These are phyloP conservation scores for Apamea monoglypha DNA, from an alignment of 2,888 invertebrate species.

Conservation along the genomic window DNA sequence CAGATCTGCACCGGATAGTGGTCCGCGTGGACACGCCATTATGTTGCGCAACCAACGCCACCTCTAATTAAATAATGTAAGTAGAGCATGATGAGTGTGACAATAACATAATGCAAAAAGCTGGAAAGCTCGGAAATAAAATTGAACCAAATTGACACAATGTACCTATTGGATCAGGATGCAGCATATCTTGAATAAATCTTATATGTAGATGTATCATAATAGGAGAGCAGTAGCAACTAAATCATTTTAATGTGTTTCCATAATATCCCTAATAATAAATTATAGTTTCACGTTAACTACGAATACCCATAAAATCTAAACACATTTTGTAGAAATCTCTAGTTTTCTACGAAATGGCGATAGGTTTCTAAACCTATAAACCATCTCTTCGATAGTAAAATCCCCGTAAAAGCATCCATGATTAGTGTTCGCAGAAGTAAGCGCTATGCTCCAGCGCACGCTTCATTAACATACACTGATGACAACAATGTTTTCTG, in stretches of 20 bases:
- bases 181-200: slow-evolving; percentile 8
- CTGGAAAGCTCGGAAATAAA: background rate
- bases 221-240: background rate
- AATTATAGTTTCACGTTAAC: background rate
- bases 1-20: slow-evolving; percentile 49
- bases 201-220: background rate
- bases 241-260: background rate
- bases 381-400: background rate
- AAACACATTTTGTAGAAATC: slow-evolving; percentile 5
- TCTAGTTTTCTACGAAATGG: background rate
- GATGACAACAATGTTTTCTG: slow-evolving; percentile 39
- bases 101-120: slow-evolving; percentile 7
- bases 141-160: background rate
- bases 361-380: background rate
- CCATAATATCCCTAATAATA: background rate
- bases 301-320: background rate
- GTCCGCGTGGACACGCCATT: slow-evolving; percentile 24
- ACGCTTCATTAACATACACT: slow-evolving; percentile 18
- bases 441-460: slow-evolving; percentile 14
- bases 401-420: slow-evolving; percentile 12
- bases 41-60: slow-evolving; percentile 39
- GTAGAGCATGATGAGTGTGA: slow-evolving; percentile 36
- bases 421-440: slow-evolving; percentile 9
- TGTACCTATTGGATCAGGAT: background rate
- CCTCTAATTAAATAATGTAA: slow-evolving; percentile 37